These are phyloP conservation scores for Holocentrus rufus DNA, from an alignment of 2,797 vertebrate species.

Conservation along the genomic window DNA sequence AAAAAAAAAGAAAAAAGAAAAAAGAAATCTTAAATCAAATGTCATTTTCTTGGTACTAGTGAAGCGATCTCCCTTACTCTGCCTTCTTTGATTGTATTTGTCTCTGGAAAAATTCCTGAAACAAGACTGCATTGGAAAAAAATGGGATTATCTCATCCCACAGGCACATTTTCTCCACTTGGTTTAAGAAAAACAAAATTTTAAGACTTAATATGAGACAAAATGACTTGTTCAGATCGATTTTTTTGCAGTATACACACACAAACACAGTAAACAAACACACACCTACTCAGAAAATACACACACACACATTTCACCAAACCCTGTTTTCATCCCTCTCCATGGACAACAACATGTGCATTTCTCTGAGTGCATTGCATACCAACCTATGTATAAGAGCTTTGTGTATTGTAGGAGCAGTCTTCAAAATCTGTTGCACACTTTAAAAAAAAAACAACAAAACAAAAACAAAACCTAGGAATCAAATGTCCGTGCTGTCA, in stretches of 20 bases:
- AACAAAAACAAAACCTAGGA: background rate
- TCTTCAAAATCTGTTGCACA: slow-evolving; percentile 13
- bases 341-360: slow-evolving; percentile 31
- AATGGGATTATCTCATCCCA: too few species aligned
- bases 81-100: too few species aligned
- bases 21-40: too few species aligned
- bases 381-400: slow-evolving; percentile 27
- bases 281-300: background rate
- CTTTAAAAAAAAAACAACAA: background rate
- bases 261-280: background rate
- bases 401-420: slow-evolving; percentile 15
- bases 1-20: too few species aligned
- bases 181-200: too few species aligned
- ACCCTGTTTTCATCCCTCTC: slow-evolving; percentile 50
- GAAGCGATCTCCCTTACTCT: too few species aligned
- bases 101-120: too few species aligned
- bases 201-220: too few species aligned
- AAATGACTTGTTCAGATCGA: too few species aligned
- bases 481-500: slow-evolving; percentile 1
- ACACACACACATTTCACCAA: slow-evolving; percentile 26
- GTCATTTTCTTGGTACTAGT: too few species aligned
- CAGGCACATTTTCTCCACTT: too few species aligned
- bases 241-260: slow-evolving; percentile 1
- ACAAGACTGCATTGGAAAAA: too few species aligned
- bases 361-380: slow-evolving; percentile 32